Percentiles rank a stretch among this genome's conserved stretches.
Evolutionary conservation across 2,888 invertebrate genomes (phyloP).

Genomic region (Ormyrus pomaceus): DNA sequence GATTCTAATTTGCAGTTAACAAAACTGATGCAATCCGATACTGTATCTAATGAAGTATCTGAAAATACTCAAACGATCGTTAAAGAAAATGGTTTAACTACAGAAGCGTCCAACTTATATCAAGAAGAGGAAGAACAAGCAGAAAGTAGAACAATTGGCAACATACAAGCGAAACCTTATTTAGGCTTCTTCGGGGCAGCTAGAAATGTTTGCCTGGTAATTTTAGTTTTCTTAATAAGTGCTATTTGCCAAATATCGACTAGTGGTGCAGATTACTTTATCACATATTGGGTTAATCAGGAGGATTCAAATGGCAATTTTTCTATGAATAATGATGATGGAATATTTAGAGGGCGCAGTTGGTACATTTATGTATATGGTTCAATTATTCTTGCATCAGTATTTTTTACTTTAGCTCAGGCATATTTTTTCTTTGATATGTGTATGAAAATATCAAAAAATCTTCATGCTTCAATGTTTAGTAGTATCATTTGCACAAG

Average conservation of each 20-base stretch:
- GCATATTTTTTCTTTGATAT: slow-evolving; percentile 78
- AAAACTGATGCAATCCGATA: slow-evolving; percentile 75
- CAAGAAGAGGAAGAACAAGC: slow-evolving; percentile 71
- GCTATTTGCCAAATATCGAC: slow-evolving; percentile 66
- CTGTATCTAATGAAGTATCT: slow-evolving; percentile 34
- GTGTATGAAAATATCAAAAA: slow-evolving; percentile 87
- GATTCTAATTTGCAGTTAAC: slow-evolving; percentile 80
- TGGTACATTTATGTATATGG: slow-evolving; percentile 79
- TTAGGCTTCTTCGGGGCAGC: slow-evolving; percentile 69
- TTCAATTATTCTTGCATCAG: slow-evolving; percentile 70
- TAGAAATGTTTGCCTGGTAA: slow-evolving; percentile 63
- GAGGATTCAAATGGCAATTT: slow-evolving; percentile 72
- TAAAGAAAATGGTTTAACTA: slow-evolving; percentile 8
- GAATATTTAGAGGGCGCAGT: slow-evolving; percentile 64
- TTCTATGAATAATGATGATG: neutral
- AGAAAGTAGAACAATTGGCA: slow-evolving; percentile 59
- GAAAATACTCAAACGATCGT: slow-evolving; percentile 12
- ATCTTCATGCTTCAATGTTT: slow-evolving; percentile 90
- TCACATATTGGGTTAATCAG: slow-evolving; percentile 77
- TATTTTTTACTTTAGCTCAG: slow-evolving; percentile 73
- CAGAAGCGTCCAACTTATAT: neutral
- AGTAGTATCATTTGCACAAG: slow-evolving; percentile 86
- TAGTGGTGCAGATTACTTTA: slow-evolving; percentile 72
- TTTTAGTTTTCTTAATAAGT: slow-evolving; percentile 65
- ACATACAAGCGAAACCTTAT: slow-evolving; percentile 62